These are phyloP conservation scores for Ahaetulla prasina DNA, from an alignment of 2,113 vertebrate species.

Conservation along the genomic window DNA sequence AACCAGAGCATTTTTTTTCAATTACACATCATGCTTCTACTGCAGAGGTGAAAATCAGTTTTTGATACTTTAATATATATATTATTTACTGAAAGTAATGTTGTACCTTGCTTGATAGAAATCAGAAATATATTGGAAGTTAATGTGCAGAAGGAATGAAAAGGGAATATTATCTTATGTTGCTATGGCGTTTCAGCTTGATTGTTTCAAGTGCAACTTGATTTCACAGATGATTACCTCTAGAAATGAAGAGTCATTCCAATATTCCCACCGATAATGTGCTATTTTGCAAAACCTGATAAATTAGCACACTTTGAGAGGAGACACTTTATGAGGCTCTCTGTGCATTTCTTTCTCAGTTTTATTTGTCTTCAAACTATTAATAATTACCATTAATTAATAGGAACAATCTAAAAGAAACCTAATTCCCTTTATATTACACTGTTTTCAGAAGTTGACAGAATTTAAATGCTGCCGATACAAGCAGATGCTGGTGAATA, in stretches of 20 bases:
- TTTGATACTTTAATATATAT: not conserved
- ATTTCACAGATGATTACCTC: conserved; percentile 9
- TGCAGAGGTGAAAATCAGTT: conserved; percentile 16
- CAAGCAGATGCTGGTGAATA: not conserved
- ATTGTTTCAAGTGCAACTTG: conserved; percentile 15
- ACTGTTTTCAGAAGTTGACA: not conserved
- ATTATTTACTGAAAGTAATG: conserved; percentile 14
- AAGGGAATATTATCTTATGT: conserved; percentile 9
- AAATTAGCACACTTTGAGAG: not conserved
- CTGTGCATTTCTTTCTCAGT: not conserved
- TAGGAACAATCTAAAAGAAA: not conserved
- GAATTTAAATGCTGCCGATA: not conserved
- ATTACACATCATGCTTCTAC: not conserved
- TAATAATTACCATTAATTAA: not conserved
- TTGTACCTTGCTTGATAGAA: not conserved
- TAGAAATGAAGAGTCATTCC: not conserved
- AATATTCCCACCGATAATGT: not conserved
- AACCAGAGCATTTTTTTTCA: conserved; percentile 6
- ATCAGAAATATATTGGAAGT: not conserved
- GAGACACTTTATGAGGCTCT: not conserved
- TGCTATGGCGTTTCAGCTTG: not conserved
- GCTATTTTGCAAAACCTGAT: not conserved
- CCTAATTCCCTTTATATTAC: not conserved
- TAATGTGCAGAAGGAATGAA: not conserved
- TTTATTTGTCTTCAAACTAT: conserved; percentile 9